Evolutionary conservation across 2,113 vertebrate species (phyloP).

Genomic region (Microcebus griseorufus): DNA sequence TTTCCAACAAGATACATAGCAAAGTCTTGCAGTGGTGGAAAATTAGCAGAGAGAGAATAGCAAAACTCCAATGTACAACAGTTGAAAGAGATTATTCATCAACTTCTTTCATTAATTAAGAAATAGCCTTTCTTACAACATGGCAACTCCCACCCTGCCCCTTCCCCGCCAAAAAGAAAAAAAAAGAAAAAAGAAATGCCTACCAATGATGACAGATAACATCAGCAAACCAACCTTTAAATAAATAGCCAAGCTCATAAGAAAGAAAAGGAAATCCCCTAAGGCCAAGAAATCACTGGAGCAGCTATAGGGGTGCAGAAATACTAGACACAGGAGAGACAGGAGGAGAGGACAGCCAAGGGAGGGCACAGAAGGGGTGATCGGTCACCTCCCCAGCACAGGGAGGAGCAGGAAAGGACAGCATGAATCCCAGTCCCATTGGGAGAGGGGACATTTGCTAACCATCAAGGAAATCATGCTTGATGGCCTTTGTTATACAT

Average conservation of each 20-base stretch:
- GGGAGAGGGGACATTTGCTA: neutral
- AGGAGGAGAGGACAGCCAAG: neutral
- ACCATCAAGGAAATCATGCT: neutral
- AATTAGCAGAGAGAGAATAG: neutral
- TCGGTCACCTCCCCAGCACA: accelerated
- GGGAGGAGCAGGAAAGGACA: neutral
- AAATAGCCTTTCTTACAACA: neutral
- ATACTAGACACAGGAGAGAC: neutral
- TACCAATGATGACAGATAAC: neutral
- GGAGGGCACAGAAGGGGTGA: neutral
- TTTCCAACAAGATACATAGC: neutral
- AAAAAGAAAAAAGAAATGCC: neutral
- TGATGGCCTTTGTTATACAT: neutral
- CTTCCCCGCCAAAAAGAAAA: neutral
- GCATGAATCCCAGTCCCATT: accelerated
- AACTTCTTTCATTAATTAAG: neutral
- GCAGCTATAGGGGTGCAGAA: neutral
- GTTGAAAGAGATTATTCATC: neutral
- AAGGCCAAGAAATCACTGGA: neutral
- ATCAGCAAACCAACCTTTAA: neutral
- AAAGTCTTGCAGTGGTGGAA: neutral
- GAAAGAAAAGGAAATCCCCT: neutral
- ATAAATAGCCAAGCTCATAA: neutral
- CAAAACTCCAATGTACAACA: no score
- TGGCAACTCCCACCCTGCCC: neutral